A percentile compares a stretch with the other conserved stretches of the same genome.
These are phyloP conservation scores for Oxyscelio sp. DNA, from an alignment of 2,888 invertebrate genomes.

Conservation along the genomic window DNA sequence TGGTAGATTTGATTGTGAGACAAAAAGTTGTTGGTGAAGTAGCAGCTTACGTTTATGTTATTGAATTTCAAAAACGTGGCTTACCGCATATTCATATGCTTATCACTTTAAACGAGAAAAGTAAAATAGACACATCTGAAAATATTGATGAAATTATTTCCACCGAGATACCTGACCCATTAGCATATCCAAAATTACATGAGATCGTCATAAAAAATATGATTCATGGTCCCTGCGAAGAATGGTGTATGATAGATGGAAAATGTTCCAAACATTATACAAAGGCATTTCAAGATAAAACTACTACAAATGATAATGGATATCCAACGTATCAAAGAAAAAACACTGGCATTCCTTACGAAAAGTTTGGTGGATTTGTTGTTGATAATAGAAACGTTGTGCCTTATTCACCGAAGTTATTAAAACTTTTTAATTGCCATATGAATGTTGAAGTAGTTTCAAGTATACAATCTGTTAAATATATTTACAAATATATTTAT, in stretches of 20 bases:
- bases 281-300: slow-evolving; percentile 75
- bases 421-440: slow-evolving; percentile 69
- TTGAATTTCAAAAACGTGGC: not conserved
- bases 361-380: slow-evolving; percentile 53
- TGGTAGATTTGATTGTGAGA: slow-evolving; percentile 5
- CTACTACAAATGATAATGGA: too few species aligned
- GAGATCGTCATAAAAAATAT: slow-evolving; percentile 82
- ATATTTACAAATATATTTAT: slow-evolving; percentile 1
- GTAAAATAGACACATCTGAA: slow-evolving; percentile 70
- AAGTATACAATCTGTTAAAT: too few species aligned
- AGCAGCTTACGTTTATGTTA: too few species aligned
- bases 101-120: not conserved
- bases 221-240: slow-evolving; percentile 78
- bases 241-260: too few species aligned
- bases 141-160: slow-evolving; percentile 78
- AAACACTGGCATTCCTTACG: slow-evolving; percentile 68
- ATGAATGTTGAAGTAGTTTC: too few species aligned
- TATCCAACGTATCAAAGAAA: slow-evolving; percentile 76
- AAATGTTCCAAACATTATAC: too few species aligned
- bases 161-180: slow-evolving; percentile 78
- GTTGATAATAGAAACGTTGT: slow-evolving; percentile 84
- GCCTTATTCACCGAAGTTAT: slow-evolving; percentile 75
- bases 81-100: too few species aligned
- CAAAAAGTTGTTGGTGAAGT: not conserved
- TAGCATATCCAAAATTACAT: slow-evolving; percentile 78